phyloP scores from a whole-genome alignment of 2,113 vertebrate genomes.

The Eulacestoma nigropectus region DNA sequence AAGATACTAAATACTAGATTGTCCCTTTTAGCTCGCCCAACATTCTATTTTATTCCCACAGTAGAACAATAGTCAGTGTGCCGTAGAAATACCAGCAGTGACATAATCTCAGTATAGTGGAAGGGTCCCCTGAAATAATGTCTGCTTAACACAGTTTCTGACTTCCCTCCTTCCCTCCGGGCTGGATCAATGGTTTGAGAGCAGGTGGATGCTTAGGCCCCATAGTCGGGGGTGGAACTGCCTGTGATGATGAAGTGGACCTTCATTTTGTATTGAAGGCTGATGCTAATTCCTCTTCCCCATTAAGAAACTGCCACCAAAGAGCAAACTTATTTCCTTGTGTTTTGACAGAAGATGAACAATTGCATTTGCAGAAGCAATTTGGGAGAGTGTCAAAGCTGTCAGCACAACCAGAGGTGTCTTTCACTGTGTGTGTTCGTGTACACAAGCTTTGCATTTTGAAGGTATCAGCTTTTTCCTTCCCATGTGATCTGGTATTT shows the following conservation, averaged over 20 bases:
- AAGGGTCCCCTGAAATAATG: neutral
- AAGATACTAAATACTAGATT: neutral
- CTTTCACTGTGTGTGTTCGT: neutral
- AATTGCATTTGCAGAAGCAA: slow-evolving; percentile 49
- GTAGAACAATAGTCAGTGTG: neutral
- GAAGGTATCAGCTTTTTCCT: neutral
- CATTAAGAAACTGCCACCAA: slow-evolving; percentile 34
- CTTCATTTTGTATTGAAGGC: neutral
- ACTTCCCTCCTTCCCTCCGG: neutral
- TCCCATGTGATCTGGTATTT: neutral
- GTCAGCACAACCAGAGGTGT: neutral
- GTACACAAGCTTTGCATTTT: neutral
- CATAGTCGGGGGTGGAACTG: neutral
- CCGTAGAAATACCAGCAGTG: neutral
- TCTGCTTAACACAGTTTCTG: neutral
- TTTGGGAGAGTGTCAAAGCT: slow-evolving; percentile 23
- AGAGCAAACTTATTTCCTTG: slow-evolving; percentile 42
- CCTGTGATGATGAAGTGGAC: neutral
- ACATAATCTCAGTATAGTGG: neutral
- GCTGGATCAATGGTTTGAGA: neutral
- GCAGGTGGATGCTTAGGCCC: neutral
- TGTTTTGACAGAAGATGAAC: slow-evolving; percentile 54
- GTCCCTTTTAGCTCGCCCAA: neutral
- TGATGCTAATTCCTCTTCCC: slow-evolving; percentile 29
- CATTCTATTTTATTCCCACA: neutral